Base-by-base conservation (phyloP, 2,888 invertebrate genomes). In the Drosophila fungiperda region DNA sequence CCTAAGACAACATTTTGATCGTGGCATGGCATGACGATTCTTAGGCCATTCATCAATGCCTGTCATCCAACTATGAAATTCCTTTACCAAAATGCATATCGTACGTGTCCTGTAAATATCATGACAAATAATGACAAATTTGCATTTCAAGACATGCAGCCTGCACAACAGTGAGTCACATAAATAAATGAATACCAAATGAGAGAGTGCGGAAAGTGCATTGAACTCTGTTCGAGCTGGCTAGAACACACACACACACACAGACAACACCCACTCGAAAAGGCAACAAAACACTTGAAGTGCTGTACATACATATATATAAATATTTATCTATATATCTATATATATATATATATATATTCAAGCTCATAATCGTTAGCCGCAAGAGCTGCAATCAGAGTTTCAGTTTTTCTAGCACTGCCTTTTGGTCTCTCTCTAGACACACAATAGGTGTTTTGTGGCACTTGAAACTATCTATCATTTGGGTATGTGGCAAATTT, bases 81-180 rank as follows among this genome's bases (percentile, higher is more conserved):
- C 54, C 71, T 59, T 68, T 52, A n/a, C 61, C 62, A 60, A 79
- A 71, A 79, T 79, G 58, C 66, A 52, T 64, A 75, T 68, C 67
- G n/a, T n/a, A 78, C 80, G 72, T 78, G 73, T 68, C 68, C 67
- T 50, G 74, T 68, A 74, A 73, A 76, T 82, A 69, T 69, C 86
- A 70, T 85, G 84, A 86, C 84, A 84, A 81, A 86, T 81, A 79
- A 73, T 85, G 88, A 77, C 89, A 85, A 86, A 81, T 86, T 76
- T 76, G 70, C 87, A 72, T 80, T 78, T 78, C 70, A 69, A 79
- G 79, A 71, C 83, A 76, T 68, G 82, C 85, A 75, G 72, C n/a
- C 62, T 67, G 68, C 61, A 60, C 61, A 29, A 49, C 49, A 68
- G 68, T 79, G 78, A 78, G 26, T 26, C 62, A 69, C 80, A 83